phyloP scores from a whole-genome alignment of 2,888 invertebrate species.

The Didymodactylos carnosus region DNA sequence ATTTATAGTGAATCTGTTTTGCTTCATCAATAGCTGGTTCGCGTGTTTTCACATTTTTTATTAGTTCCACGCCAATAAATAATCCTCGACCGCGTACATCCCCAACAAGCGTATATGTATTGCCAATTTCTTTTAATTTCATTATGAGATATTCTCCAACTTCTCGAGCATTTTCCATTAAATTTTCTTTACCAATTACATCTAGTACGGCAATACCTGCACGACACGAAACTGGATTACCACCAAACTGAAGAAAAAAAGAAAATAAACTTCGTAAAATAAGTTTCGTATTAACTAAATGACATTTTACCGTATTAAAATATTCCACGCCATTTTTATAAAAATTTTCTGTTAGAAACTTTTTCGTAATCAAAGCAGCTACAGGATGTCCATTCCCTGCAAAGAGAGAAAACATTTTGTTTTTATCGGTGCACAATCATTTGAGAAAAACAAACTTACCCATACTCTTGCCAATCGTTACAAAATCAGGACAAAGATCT shows the following conservation, averaged over 20 bases:
- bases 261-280: background rate
- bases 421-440: too few species aligned
- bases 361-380: conserved; percentile 77
- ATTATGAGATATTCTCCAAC: conserved; percentile 61
- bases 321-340: conserved; percentile 74
- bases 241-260: conserved; percentile 72
- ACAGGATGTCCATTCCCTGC: conserved; percentile 71
- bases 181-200: conserved; percentile 65
- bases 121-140: conserved; percentile 45
- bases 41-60: conserved; percentile 53
- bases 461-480: conserved; percentile 92
- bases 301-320: conserved; percentile 68
- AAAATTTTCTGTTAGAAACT: conserved; percentile 69
- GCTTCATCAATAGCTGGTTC: conserved; percentile 66
- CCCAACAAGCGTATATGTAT: conserved; percentile 54
- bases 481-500: conserved; percentile 80
- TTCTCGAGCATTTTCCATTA: conserved; percentile 57
- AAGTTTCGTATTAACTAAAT: background rate
- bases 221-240: conserved; percentile 93
- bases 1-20: conserved; percentile 26
- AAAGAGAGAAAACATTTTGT: too few species aligned
- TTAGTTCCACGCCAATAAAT: conserved; percentile 77
- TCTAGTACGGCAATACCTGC: conserved; percentile 63
- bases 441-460: too few species aligned
- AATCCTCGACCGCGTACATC: conserved; percentile 55